These are phyloP conservation scores for Rhyacophila evoluta DNA, from an alignment of 2,888 invertebrate species.

Conservation along the genomic window DNA sequence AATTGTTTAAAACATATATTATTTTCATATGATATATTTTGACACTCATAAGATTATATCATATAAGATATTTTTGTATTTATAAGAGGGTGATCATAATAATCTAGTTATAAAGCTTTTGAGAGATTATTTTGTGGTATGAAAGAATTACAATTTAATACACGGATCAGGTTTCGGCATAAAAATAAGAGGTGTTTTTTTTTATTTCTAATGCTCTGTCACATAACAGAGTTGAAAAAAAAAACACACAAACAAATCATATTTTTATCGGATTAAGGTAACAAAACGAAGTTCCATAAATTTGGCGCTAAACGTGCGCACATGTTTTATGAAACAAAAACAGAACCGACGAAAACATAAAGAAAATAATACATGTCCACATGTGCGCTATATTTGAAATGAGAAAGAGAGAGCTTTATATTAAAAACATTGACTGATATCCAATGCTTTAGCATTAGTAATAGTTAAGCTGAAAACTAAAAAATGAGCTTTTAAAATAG, in stretches of 20 bases:
- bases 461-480: no score
- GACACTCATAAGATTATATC: no score
- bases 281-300: slow-evolving; percentile 24
- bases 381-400: not conserved
- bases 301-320: slow-evolving; percentile 11
- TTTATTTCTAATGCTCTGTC: not conserved
- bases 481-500: no score
- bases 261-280: slow-evolving; percentile 22
- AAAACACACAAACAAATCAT: slow-evolving; percentile 6
- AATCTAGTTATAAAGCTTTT: no score
- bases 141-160: no score
- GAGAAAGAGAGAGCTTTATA: not conserved
- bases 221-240: slow-evolving; percentile 6
- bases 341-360: slow-evolving; percentile 22
- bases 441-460: not conserved
- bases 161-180: not conserved
- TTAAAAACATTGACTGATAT: slow-evolving; percentile 1
- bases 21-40: no score
- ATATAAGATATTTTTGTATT: no score
- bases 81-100: no score
- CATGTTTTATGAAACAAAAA: slow-evolving; percentile 33
- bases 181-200: not conserved
- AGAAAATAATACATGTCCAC: slow-evolving; percentile 22
- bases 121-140: no score
- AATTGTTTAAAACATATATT: no score